A percentile compares a stretch with the other conserved stretches of the same genome.
These are phyloP conservation scores for Saccopteryx leptura DNA, from an alignment of 2,113 vertebrate genomes.

Conservation along the genomic window DNA sequence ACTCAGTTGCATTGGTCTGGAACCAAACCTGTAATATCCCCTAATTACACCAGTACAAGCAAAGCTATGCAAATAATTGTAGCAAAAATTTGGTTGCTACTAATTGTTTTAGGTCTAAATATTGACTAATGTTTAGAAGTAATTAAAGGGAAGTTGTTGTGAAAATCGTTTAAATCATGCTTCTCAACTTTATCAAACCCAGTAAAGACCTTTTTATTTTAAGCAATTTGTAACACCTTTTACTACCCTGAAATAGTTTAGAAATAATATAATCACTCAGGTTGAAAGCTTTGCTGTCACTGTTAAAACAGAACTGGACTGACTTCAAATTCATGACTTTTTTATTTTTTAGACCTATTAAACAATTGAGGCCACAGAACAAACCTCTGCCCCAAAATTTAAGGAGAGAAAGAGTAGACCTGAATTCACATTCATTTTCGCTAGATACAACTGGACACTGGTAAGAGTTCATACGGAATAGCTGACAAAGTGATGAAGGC, in stretches of 20 bases:
- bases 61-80: not conserved
- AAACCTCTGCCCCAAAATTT: not conserved
- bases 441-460: not conserved
- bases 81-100: conserved; percentile 40
- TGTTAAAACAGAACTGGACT: not conserved
- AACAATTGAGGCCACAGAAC: not conserved
- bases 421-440: not conserved
- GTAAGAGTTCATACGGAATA: not conserved
- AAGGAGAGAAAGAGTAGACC: not conserved
- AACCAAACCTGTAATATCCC: not conserved
- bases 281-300: not conserved
- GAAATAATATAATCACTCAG: conserved; percentile 15
- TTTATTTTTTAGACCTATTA: not conserved
- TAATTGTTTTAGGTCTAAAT: conserved; percentile 16
- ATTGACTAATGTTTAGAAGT: not conserved
- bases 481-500: not conserved
- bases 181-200: conserved; percentile 24
- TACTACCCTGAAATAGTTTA: conserved; percentile 33
- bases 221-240: conserved; percentile 54
- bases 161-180: not conserved
- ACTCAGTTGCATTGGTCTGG: not conserved
- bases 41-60: not conserved
- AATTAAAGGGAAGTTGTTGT: conserved; percentile 51
- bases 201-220: conserved; percentile 44
- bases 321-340: conserved; percentile 26